Base-by-base conservation (phyloP, 2,888 invertebrate genomes). In the Coelinius sp. region DNA sequence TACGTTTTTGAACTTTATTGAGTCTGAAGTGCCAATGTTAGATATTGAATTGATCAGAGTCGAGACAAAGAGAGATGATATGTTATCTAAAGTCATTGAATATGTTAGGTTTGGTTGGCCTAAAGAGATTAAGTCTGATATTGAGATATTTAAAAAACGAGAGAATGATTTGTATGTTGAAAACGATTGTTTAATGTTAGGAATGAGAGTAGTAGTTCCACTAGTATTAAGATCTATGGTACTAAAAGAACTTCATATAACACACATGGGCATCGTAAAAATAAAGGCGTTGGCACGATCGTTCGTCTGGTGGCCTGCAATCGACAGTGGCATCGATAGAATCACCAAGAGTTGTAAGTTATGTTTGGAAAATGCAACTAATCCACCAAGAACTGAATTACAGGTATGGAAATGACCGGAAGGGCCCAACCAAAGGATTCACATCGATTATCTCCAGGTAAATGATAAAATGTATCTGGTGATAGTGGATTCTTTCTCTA, bases 261-360 rank as follows among this genome's bases (percentile, higher is more conserved):
- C 27, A 1, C 76, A 75, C 31, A 64, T 69, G 65, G 77, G 75
- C 3, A 56, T 78, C 1, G 71, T 72, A 0, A 38, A 68, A 1
- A 75, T 73, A 63, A 76, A 74, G 31, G 24, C 70, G 22, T 14
- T 74, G 3, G 74, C 75, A 7, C 49, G 77, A n/a, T 70, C 67
- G 20, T 74, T 68, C 31, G 70, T 73, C 25, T 73, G 77, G 77
- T 41, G 41, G 41, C 41, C 41, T 41, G 41, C 4, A 41, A n/a
- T 41, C 12, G 44, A 46, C 17, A 46, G 2, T 0, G 68, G 56
- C 0, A 71, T 75, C 1, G 73, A 71, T 12, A 8, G n/a, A 14
- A 10, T 70, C 4, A 65, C 64, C 8, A 83, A 79, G 68, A 71
- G 25, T 10, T 82, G 81, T 73, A 31, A 62, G 14, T 17, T 59